Conservation (phyloP, 2,888 invertebrate species). For the Ornithoptera priamus region DNA sequence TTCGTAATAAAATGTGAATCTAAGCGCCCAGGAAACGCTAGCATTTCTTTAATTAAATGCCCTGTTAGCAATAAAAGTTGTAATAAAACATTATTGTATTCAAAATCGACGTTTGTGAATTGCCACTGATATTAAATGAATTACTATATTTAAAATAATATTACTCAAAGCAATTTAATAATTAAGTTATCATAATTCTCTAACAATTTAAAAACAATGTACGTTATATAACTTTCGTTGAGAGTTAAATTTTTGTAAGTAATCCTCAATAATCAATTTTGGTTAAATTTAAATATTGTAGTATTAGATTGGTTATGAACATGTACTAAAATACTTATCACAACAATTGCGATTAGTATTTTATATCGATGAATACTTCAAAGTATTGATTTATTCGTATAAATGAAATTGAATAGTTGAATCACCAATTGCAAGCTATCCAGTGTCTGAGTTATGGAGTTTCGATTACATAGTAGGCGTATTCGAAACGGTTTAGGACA, state of each 20-base stretch:
- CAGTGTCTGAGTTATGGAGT: constrained; percentile 16
- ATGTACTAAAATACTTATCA: too few relatives aligned
- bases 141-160: background rate
- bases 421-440: constrained; percentile 13
- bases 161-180: background rate
- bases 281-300: too few relatives aligned
- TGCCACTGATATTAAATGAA: background rate
- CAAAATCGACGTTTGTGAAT: background rate
- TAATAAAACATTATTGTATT: background rate
- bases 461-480: constrained; percentile 25
- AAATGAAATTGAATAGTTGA: constrained; percentile 15
- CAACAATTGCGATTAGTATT: background rate
- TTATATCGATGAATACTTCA: background rate
- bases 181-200: too few relatives aligned
- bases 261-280: too few relatives aligned
- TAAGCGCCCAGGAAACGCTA: constrained; percentile 5
- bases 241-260: too few relatives aligned
- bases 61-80: constrained; percentile 15
- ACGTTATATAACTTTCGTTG: too few relatives aligned
- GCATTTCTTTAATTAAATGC: constrained; percentile 16
- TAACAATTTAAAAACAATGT: too few relatives aligned
- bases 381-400: background rate
- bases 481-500: constrained; percentile 17
- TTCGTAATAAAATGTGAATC: constrained; percentile 17
- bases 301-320: too few relatives aligned